phyloP scores from a whole-genome alignment of 2,797 vertebrate genomes.

The Etheostoma perlongum region DNA sequence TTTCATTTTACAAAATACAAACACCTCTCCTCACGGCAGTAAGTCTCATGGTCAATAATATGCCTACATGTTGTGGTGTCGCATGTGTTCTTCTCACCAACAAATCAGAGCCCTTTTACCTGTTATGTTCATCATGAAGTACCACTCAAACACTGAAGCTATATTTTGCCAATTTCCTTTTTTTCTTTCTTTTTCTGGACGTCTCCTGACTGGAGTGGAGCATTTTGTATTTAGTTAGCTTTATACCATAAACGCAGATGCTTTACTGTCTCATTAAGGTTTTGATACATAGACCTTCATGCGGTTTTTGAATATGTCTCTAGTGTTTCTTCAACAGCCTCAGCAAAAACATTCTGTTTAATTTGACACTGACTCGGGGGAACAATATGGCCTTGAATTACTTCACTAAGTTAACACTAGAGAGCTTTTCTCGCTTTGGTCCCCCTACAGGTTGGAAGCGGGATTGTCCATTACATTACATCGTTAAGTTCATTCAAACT shows the following conservation, averaged over 20 bases:
- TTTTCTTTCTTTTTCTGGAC: not conserved
- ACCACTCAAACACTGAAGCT: not conserved
- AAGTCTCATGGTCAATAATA: constrained; percentile 1
- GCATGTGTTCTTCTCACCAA: not conserved
- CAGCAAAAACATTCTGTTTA: not conserved
- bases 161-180: not conserved
- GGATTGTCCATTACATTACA: no score
- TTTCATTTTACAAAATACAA: not conserved
- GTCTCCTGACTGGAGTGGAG: not conserved
- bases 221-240: not conserved
- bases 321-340: not conserved
- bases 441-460: no score
- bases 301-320: not conserved
- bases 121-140: not conserved
- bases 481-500: no score
- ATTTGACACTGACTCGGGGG: not conserved
- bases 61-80: not conserved
- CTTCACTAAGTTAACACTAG: not conserved
- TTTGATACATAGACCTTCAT: not conserved
- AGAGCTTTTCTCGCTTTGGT: no score
- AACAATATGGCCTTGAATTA: constrained; percentile 11
- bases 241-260: not conserved
- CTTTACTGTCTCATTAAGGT: not conserved
- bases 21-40: no score
- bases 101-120: not conserved